These are phyloP conservation scores for Panthera leo DNA, from an alignment of 2,113 vertebrate genomes.

Conservation along the genomic window DNA sequence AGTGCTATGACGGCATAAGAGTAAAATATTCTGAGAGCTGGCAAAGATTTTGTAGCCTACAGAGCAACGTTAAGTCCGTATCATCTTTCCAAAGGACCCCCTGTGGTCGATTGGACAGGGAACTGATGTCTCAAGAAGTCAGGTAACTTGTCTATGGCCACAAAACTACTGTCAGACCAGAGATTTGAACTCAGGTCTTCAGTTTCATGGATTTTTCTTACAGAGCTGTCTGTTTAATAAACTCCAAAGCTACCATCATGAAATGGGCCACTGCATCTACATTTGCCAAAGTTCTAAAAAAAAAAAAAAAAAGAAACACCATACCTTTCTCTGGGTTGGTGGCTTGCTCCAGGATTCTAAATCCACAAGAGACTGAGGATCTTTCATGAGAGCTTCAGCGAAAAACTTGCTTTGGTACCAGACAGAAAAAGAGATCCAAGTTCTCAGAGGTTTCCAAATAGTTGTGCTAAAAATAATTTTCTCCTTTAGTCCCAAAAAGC, in stretches of 20 bases:
- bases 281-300: not conserved
- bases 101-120: not conserved
- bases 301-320: slow-evolving; percentile 40
- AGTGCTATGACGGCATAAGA: not conserved
- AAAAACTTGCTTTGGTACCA: slow-evolving; percentile 72
- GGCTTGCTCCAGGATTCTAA: slow-evolving; percentile 35
- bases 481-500: slow-evolving; percentile 65
- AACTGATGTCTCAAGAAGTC: not conserved
- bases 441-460: slow-evolving; percentile 78
- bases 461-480: slow-evolving; percentile 77
- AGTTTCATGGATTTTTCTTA: not conserved
- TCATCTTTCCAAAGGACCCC: not conserved
- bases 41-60: not conserved
- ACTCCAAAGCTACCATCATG: not conserved
- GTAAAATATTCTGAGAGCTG: not conserved
- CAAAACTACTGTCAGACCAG: not conserved
- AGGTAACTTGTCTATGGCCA: not conserved
- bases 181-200: not conserved
- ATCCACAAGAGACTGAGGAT: slow-evolving; percentile 36
- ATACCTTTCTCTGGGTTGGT: slow-evolving; percentile 61
- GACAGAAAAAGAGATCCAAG: slow-evolving; percentile 65
- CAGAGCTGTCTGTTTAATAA: not conserved
- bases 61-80: not conserved
- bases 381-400: slow-evolving; percentile 45
- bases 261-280: not conserved